Evolutionary conservation across 2,888 invertebrate species (phyloP), one percentile per base, ranked within the genome.

Genomic region (Apamea anceps): DNA sequence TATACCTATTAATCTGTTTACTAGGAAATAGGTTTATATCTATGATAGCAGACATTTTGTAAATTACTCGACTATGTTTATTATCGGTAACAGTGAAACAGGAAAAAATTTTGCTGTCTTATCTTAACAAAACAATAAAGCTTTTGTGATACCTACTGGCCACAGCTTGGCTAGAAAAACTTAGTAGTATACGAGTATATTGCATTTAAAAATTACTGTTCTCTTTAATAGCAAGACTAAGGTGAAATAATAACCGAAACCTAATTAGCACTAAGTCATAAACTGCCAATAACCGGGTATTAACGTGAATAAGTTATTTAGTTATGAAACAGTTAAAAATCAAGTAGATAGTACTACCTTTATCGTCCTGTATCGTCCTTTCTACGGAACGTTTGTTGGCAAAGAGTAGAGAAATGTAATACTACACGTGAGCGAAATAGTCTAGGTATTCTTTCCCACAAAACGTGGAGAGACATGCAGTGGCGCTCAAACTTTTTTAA

Each of bases 341-440:
- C 15, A n/a, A 21, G 18, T 62, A n/a, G 3, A 3, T 42, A 37
- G 45, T 32, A 18, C 7, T 12, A 57, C n/a, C 4, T 60, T 15
- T 10, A 65, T 6, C 60, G 74, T 80, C 62, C 51, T 54, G 1
- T 21, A 28, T 54, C n/a, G 21, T 32, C 15, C 57, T 62, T 48
- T 2, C 57, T 28, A 62, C 25, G 18, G 6, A 63, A 32, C 71
- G 37, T 65, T 48, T 68, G 45, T 48, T 63, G 32, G 37, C n/a
- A 42, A 25, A 60, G 18, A n/a, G 13, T 42, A 28, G 10, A 79
- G 48, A 86, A 87, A 88, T 88, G 82, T 88, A 92, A 87, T n/a
- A 66, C 28, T 87, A 85, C 91, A 93, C 94, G 94, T 94, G 94
- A 92, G 82, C 78, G 62, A 7, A 28, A n/a, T 28, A 18, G 32